Base-by-base conservation (phyloP, 2,113 vertebrate species). In the Climacteris rufus region DNA sequence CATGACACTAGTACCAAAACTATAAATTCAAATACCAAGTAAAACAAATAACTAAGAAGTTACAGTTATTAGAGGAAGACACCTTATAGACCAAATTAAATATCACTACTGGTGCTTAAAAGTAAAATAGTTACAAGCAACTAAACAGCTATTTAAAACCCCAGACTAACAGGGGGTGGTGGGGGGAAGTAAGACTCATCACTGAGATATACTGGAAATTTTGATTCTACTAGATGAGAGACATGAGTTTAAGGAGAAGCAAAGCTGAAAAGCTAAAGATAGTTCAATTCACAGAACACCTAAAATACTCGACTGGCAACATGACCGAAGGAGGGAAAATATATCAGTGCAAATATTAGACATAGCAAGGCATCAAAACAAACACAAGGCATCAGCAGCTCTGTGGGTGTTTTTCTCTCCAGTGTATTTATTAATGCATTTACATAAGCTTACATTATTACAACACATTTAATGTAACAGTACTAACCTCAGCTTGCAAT, bases 201-300 rank as follows among this genome's bases (percentile, higher is more conserved):
- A 33, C 31, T 42, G 33, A 83, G 47, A 79, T n/a, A 93, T 2
- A 16, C 19, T 60, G 19, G 24, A 56, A 88, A 92, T 64, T 47
- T 91, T 86, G 57, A 70, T 66, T 83, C 47, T 83, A 28, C 24
- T 52, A 64, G 25, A 63, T 66, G 42, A 85, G n/a, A 63, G 66
- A 69, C 22, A 42, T 10, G 17, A 76, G 56, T 37, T 86, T 68
- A 75, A 66, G 21, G 11, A 93, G 40, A n/a, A 83, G 71, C 30
- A 95, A 80, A 93, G 60, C 59, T 47, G 15, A 83, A 95, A 69
- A 72, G 20, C 61, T 91, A 72, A 93, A 84, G 49, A 72, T 40
- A 92, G 37, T 14, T 89, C 47, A 92, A 61, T 53, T 50, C 70
- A 89, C 37, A 68, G 54, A 82, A 82, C 42, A 76, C 12, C 44